phyloP scores from a whole-genome alignment of 1,140 invertebrate species.

The Temnothorax curvispinosus region DNA sequence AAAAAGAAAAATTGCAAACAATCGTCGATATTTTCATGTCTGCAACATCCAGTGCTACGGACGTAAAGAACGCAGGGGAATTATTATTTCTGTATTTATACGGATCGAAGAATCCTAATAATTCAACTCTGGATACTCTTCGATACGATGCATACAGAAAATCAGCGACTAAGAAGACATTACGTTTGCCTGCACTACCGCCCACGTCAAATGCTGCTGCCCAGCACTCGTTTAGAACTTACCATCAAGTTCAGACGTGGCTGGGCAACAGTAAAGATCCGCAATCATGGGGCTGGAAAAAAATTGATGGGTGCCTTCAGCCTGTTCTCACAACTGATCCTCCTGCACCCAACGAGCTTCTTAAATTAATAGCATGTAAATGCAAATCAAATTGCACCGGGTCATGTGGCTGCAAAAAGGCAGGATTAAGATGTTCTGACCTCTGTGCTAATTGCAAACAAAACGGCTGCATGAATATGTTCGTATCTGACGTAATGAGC shows the following conservation, averaged over 20 bases:
- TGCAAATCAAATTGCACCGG: background rate
- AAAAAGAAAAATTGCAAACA: too few relatives aligned
- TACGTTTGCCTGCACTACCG: background rate
- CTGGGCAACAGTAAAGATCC: background rate
- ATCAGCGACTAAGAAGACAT: background rate
- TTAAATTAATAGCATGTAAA: background rate
- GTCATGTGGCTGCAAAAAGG: background rate
- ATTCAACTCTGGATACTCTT: background rate
- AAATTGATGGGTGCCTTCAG: background rate
- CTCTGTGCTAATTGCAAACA: too few relatives aligned
- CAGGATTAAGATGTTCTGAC: background rate
- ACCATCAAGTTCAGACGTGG: background rate
- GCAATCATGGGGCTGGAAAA: background rate
- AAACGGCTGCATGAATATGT: too few relatives aligned
- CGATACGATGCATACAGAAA: background rate
- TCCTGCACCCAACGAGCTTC: background rate
- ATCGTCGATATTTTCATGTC: too few relatives aligned
- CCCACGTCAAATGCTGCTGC: background rate
- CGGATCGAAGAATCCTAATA: too few relatives aligned
- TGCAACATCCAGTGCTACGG: too few relatives aligned
- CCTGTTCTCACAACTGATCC: background rate
- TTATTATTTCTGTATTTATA: too few relatives aligned
- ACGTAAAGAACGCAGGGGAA: too few relatives aligned
- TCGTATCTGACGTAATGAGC: too few relatives aligned
- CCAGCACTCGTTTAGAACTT: background rate